Conservation (phyloP, 2,113 vertebrate species). For the Recurvirostra avosetta region DNA sequence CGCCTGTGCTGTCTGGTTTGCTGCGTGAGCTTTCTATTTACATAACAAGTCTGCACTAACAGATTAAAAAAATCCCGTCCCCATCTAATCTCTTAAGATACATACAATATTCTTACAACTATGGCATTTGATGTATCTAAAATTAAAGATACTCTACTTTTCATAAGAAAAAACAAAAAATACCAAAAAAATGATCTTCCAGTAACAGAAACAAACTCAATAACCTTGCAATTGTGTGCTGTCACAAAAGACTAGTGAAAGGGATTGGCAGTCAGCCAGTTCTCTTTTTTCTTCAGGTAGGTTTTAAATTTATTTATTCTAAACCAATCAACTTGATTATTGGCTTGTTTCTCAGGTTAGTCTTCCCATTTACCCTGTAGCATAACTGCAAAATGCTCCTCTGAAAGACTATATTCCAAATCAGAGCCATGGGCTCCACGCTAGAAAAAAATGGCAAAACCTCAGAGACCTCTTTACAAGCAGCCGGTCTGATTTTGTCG, state of each 20-base stretch:
- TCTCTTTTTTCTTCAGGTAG: neutral
- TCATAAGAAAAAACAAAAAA: neutral
- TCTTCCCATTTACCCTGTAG: neutral
- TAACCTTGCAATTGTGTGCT: neutral
- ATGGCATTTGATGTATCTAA: neutral
- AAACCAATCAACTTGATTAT: neutral
- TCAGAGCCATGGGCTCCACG: neutral
- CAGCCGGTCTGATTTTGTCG: neutral
- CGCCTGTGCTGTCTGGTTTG: neutral
- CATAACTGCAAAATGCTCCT: neutral
- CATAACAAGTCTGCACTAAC: conserved; percentile 32
- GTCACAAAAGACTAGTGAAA: neutral
- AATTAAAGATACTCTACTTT: neutral
- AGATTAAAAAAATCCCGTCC: conserved; percentile 57
- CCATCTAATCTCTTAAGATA: conserved; percentile 44
- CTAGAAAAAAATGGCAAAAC: neutral
- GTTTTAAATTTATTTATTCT: neutral
- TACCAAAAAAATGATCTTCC: neutral
- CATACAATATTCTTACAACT: conserved; percentile 41
- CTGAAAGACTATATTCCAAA: neutral
- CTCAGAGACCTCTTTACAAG: neutral
- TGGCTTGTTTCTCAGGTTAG: neutral
- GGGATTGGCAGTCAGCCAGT: neutral
- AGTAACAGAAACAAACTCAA: neutral
- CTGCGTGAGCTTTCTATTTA: conserved; percentile 40